Conservation (phyloP, 1,140 invertebrate genomes). For the Lineus longissimus region DNA sequence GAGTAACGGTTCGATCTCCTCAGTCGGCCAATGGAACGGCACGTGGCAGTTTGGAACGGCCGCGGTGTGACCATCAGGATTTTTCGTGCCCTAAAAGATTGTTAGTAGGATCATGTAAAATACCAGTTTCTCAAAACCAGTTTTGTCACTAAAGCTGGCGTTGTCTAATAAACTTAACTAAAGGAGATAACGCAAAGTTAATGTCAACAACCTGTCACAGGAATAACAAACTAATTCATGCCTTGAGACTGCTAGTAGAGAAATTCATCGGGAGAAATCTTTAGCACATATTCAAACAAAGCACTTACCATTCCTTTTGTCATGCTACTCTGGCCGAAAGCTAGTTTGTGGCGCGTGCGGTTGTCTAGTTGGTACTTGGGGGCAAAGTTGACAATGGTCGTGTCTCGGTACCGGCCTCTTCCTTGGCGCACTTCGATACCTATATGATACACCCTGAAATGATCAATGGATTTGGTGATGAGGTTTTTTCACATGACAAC, state of each 20-base stretch:
- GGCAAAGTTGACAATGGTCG: conserved; percentile 87
- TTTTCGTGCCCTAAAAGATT: conserved; percentile 14
- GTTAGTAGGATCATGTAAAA: conserved; percentile 7
- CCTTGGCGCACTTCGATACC: conserved; percentile 86
- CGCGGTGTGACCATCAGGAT: conserved; percentile 55
- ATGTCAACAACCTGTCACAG: too few relatives aligned
- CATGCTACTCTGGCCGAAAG: conserved; percentile 73
- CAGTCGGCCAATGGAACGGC: conserved; percentile 91
- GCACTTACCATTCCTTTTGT: conserved; percentile 33
- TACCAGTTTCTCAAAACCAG: too few relatives aligned
- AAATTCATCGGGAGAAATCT: too few relatives aligned
- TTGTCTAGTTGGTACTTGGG: conserved; percentile 93
- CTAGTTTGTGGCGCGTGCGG: conserved; percentile 73
- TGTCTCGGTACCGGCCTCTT: conserved; percentile 80
- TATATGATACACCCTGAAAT: conserved; percentile 61
- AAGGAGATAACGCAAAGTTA: too few relatives aligned
- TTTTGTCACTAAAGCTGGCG: too few relatives aligned
- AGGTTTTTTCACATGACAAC: too few relatives aligned
- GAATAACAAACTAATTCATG: too few relatives aligned
- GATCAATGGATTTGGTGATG: too few relatives aligned
- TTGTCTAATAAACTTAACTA: too few relatives aligned
- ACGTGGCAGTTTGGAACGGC: conserved; percentile 83
- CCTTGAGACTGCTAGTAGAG: too few relatives aligned
- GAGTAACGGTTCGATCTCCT: conserved; percentile 81
- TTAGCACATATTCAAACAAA: too few relatives aligned